Percentiles rank a stretch among this genome's conserved stretches.
Conservation (phyloP, 2,797 vertebrate genomes). For the Coracias cyanogaster region DNA sequence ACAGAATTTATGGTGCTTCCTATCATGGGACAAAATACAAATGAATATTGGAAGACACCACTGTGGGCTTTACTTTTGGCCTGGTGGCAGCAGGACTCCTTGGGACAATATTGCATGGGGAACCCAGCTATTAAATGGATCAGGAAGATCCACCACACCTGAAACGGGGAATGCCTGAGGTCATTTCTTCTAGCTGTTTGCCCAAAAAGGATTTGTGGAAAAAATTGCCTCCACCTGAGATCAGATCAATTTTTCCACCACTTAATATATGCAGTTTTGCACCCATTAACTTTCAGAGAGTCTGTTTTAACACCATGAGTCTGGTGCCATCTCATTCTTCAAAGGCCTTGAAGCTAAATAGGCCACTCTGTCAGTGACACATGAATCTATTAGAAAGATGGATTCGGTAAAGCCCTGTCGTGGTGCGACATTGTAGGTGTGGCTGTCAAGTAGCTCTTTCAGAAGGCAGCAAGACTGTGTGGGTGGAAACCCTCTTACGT, state of each 20-base stretch:
- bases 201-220: neutral
- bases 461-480: neutral
- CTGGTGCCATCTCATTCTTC: slow-evolving; percentile 28
- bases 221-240: neutral
- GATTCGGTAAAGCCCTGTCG: neutral
- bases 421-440: neutral
- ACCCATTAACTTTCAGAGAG: slow-evolving; percentile 48
- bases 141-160: neutral
- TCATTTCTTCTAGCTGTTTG: neutral
- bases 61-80: neutral
- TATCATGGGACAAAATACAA: neutral
- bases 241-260: neutral
- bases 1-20: neutral
- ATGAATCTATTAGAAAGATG: neutral
- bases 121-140: neutral
- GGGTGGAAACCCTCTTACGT: accelerated
- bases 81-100: neutral
- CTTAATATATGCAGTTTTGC: neutral
- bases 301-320: neutral
- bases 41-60: neutral
- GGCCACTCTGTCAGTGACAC: slow-evolving; percentile 44
- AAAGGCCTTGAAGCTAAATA: slow-evolving; percentile 45
- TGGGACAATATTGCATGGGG: neutral
- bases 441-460: neutral
- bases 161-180: neutral